Conservation (phyloP, 2,888 invertebrate genomes). For the Hydrotaea cyrtoneurina region DNA sequence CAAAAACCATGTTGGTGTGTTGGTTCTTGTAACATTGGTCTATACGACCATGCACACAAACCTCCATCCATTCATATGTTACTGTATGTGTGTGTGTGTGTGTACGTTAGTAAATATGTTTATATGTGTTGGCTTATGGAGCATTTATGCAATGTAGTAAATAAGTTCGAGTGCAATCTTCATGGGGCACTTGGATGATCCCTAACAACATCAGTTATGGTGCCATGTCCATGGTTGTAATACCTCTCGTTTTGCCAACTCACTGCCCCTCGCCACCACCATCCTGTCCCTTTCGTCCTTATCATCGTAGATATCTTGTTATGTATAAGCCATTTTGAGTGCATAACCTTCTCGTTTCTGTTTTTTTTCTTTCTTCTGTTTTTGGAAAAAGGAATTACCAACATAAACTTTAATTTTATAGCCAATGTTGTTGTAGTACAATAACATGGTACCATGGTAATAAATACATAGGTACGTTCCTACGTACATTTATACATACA, state of each 20-base stretch:
- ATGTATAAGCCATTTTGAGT: slow-evolving; percentile 32
- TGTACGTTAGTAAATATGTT: neutral
- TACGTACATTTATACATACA: neutral
- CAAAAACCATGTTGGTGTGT: slow-evolving; percentile 43
- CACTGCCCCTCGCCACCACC: neutral
- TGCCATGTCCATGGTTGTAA: slow-evolving; percentile 9
- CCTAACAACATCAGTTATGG: slow-evolving; percentile 7
- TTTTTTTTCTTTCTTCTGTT: too few relatives aligned
- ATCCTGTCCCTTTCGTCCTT: neutral
- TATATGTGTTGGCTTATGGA: neutral
- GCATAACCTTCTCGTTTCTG: slow-evolving; percentile 13
- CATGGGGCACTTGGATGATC: slow-evolving; percentile 34
- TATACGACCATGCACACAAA: too few relatives aligned
- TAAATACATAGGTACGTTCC: neutral
- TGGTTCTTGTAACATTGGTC: neutral
- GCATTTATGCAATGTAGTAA: slow-evolving; percentile 15
- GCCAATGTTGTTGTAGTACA: neutral
- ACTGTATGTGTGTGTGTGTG: neutral
- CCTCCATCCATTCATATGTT: neutral
- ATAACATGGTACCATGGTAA: neutral
- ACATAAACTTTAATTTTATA: slow-evolving; percentile 56
- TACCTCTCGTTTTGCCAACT: slow-evolving; percentile 19
- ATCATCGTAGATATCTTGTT: neutral
- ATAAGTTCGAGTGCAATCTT: slow-evolving; percentile 32
- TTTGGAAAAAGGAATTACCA: slow-evolving; percentile 51